Evolutionary conservation across 2,888 invertebrate species (phyloP), one percentile per base, ranked within the genome.

Genomic region (Gibbula magus): DNA sequence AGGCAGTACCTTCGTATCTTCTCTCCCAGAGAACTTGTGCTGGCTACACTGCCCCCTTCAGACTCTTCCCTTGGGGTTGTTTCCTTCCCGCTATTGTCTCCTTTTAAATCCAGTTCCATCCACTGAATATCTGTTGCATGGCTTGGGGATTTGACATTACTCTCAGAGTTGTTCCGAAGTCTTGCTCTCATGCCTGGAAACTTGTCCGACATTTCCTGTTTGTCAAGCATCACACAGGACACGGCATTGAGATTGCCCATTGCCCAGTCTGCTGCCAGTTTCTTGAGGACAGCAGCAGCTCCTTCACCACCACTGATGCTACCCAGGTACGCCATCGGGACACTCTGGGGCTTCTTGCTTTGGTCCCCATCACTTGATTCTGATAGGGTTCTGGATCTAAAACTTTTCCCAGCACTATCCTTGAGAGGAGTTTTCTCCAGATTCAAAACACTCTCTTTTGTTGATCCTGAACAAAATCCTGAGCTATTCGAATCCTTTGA

Each of bases 1-100:
- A 61, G 78, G 32, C 79, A 82, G 45, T 81, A 81, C 25, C 74
- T 67, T 10, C 61, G 83, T 25, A 88, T 88, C 75, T 86, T 84
- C 81, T 86, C 86, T 4, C 88, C 88, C 10, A 88, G 79, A 4
- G 88, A 88, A 77, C 79, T 56, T 18, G 20, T 83, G 79, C 87
- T 86, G 80, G 86, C 86, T 29, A 73, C 83, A 16, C 85, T 78
- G 83, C 87, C 87, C 52, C 83, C 84, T 45, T 86, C 85, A 18
- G 83, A 81, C 77, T 88, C 78, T 7, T 66, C 70, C n/a, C 54
- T 45, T 52, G 29, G 61, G 7, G 79, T 75, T 5, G 32, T 16
- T n/a, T 35, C 61, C n/a, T 45, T 61, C 25, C 67, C 20, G 32
- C 61, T 66, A 22, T 25, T 32, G 22, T 77, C 35, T 35, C 56